Evolutionary conservation across 2,888 invertebrate genomes (phyloP), one percentile per base, ranked within the genome.

Genomic region (Epistrophella euchroma): DNA sequence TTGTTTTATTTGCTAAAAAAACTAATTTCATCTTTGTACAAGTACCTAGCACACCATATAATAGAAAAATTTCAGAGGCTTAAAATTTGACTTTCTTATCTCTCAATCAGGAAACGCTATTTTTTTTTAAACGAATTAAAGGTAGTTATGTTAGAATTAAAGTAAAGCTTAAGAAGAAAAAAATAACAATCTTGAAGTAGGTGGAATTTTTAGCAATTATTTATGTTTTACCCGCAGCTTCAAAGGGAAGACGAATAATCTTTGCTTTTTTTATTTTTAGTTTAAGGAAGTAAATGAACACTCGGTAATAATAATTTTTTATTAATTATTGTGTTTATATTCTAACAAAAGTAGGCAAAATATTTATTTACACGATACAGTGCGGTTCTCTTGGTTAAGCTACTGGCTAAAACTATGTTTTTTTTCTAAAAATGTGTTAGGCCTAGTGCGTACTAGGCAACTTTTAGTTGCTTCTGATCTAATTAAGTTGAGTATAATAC

Each of bases 221-320:
- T 58, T 37, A 58, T 37, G 11, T 28, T 25, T 5, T 40, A 25
- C 43, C 25, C 25, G n/a, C 40, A 37, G n/a, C 17, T 13, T 19
- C 11, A 64, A 47, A 64, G 64, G 28, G 35, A 66, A 47, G 19
- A 66, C 9, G 32, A 17, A 45, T 11, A 45, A 56, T 17, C 32
- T 35, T 0, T 32, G 6, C 0, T 32, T 17, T 11, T 17, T 25
- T 35, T 50, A 13, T 52, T 52, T 32, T 37, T 2, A n/a, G 68
- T 25, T 64, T 52, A n/a, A 35, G 68, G 68, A 68, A 68, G 37
- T 52, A 25, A n/a, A 37, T 37, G 22, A 68, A 68, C 10, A 62
- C 15, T 32, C 15, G 19, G 13, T 19, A 13, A 13, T 32, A 43
- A 17, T 66, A 47, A 66, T 15, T 50, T 47, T 4, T 50, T 35